Evolutionary conservation across 2,797 vertebrate genomes (phyloP), one percentile per base, ranked within the genome.

Genomic region (Tokudaia muenninki): DNA sequence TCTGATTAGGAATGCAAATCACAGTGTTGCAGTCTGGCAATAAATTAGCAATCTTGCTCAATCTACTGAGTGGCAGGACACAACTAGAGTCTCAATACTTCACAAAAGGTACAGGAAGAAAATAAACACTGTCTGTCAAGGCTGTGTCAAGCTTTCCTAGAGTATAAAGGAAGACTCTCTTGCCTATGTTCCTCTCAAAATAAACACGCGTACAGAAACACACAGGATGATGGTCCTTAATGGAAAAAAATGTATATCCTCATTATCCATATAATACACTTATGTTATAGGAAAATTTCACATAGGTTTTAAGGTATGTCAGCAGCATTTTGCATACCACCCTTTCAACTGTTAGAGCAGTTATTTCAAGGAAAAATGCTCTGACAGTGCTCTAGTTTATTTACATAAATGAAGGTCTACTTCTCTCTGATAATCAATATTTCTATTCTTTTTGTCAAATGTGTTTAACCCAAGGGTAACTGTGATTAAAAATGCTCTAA

Each of bases 1-100:
- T 88, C 98, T 98, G 97, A 98, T 98, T 99, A 98, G 97, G 98
- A 98, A 99, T 98, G 98, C 98, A 98, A 98, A 99, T 98, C 97
- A 98, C 96, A 93, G 83, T 0, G 63, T 97, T 98, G 98, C 98
- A 98, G 98, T 97, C 98, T 98, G 97, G 98, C 96, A 97, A 97
- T 97, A 98, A 98, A 98, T 98, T 97, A 98, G 97, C 98, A 98
- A 98, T 97, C 97, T 90, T 97, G 97, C 94, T 97, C 94, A 83
- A 63, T 90, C 93, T 95, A 82, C 84, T 91, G 97, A 98, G 84
- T 91, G 97, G 97, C 84, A 96, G 72, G 95, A 86, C 79, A 94
- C 93, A 47, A 86, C 86, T 92, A 75, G 95, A 70, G 21, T 88
- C 92, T 79, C 70, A 86, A 90, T 80, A 81, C 91, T 96, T 95